phyloP scores from a whole-genome alignment of 2,113 vertebrate genomes.

The Bagarius yarrelli region DNA sequence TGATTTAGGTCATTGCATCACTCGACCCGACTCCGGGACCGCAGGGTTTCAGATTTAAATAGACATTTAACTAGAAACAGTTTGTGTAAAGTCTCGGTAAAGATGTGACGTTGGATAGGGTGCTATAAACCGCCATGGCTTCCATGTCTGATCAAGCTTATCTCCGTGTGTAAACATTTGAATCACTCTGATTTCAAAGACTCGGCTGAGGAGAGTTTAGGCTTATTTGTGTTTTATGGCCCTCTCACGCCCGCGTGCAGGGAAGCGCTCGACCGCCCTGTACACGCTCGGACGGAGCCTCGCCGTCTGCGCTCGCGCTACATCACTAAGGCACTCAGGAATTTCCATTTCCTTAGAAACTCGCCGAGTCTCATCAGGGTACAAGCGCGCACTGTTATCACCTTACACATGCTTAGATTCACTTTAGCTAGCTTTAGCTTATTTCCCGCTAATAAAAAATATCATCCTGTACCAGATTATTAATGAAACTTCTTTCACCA shows the following conservation, averaged over 20 bases:
- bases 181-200: slow-evolving; percentile 41
- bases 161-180: slow-evolving; percentile 51
- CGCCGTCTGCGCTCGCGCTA: slow-evolving; percentile 8
- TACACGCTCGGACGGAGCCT: slow-evolving; percentile 22
- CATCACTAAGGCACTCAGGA: neutral
- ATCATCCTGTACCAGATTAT: too few relatives aligned
- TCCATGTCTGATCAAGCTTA: slow-evolving; percentile 42
- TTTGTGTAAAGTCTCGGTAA: neutral
- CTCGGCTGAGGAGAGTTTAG: neutral
- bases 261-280: slow-evolving; percentile 4
- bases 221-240: slow-evolving; percentile 35
- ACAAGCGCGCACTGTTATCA: too few relatives aligned
- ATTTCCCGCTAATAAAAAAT: too few relatives aligned
- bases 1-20: too few relatives aligned
- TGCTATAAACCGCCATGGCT: slow-evolving; percentile 30
- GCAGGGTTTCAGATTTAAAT: neutral
- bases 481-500: neutral
- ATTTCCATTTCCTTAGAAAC: neutral
- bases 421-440: too few relatives aligned
- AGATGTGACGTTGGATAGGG: neutral
- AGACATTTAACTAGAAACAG: neutral
- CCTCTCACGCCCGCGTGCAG: slow-evolving; percentile 27
- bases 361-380: neutral
- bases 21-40: too few relatives aligned
- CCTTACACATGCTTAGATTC: too few relatives aligned